Evolutionary conservation across 2,113 vertebrate genomes (phyloP).

Genomic region (Caretta caretta): DNA sequence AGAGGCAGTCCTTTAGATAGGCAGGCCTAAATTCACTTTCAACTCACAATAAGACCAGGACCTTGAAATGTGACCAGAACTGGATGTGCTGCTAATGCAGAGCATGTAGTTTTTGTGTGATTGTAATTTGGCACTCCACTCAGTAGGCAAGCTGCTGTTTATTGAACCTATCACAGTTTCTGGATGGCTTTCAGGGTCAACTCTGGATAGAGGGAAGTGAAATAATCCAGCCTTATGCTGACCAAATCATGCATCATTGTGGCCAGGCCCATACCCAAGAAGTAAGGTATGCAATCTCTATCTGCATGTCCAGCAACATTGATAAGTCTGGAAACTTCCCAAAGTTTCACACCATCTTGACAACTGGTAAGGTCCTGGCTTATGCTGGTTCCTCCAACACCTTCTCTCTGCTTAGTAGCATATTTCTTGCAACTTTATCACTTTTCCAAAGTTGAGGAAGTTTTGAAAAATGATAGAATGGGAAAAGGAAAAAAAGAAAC

Average conservation of each 20-base stretch:
- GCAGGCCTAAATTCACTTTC: not conserved
- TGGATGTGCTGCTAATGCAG: not conserved
- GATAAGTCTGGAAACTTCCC: not conserved
- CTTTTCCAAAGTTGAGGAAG: not conserved
- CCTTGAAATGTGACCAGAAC: not conserved
- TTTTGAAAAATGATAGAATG: not conserved
- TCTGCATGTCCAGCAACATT: not conserved
- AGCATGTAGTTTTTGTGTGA: not conserved
- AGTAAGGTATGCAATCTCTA: not conserved
- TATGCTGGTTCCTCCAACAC: not conserved
- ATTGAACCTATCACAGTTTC: not conserved
- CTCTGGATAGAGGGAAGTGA: not conserved
- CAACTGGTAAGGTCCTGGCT: not conserved
- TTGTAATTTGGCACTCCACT: not conserved
- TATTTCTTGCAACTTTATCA: not conserved
- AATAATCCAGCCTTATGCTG: not conserved
- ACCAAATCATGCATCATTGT: not conserved
- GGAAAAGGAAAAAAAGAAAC: not conserved
- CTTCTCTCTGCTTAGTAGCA: not conserved
- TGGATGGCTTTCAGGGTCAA: not conserved
- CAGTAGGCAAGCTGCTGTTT: not conserved
- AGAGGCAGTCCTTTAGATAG: conserved; percentile 22
- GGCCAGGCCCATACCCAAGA: not conserved
- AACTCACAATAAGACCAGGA: conserved; percentile 16
- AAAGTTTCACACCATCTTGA: not conserved